These are phyloP conservation scores for Dermochelys coriacea DNA, from an alignment of 2,797 vertebrate genomes.

Conservation along the genomic window DNA sequence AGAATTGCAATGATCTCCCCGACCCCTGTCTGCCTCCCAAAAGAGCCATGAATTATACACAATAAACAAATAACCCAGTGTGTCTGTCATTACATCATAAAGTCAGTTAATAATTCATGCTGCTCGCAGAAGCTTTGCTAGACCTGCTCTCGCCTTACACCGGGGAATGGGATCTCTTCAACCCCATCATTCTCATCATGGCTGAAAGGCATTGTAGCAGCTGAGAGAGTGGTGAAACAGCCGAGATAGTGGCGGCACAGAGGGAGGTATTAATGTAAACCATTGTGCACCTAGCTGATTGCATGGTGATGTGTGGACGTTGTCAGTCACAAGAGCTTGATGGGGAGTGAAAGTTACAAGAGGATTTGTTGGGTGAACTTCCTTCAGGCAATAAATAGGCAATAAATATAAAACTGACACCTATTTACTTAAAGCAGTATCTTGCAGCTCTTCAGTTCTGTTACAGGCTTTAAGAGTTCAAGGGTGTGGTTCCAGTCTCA, in stretches of 20 bases:
- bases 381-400: conserved; percentile 28
- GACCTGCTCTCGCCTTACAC: background rate
- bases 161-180: conserved; percentile 56
- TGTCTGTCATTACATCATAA: conserved; percentile 79
- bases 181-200: background rate
- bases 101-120: conserved; percentile 83
- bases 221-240: background rate
- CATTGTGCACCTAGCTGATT: conserved; percentile 47
- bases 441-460: conserved; percentile 53
- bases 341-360: conserved; percentile 50
- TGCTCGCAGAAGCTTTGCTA: conserved; percentile 59
- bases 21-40: conserved; percentile 47
- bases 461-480: conserved; percentile 56
- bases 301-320: conserved; percentile 15
- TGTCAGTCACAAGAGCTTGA: conserved; percentile 56
- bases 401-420: conserved; percentile 60
- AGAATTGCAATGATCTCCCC: conserved; percentile 34
- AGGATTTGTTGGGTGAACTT: conserved; percentile 38
- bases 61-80: conserved; percentile 78
- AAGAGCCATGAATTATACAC: conserved; percentile 81
- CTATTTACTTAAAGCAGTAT: conserved; percentile 59
- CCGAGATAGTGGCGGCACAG: background rate
- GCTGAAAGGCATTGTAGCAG: background rate
- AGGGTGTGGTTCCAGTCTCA: conserved; percentile 18
- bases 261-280: conserved; percentile 40